These are phyloP conservation scores for Ptychobarbus kaznakovi DNA, from an alignment of 2,797 vertebrate species.

Conservation along the genomic window DNA sequence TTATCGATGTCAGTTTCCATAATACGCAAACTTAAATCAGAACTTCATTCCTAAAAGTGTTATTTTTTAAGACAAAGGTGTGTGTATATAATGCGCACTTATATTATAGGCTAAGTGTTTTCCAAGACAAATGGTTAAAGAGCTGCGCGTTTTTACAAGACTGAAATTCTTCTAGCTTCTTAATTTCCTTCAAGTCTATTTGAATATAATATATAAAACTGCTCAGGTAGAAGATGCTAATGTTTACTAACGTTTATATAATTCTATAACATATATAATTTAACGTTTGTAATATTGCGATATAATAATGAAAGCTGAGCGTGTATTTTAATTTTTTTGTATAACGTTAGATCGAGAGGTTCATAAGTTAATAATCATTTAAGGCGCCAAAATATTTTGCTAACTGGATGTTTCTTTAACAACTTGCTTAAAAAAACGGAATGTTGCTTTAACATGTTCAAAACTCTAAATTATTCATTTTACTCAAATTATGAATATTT, in stretches of 20 bases:
- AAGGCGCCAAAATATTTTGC: background rate
- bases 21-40: background rate
- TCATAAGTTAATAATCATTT: background rate
- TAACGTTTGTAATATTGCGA: background rate
- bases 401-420: background rate
- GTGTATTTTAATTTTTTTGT: background rate
- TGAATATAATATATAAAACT: background rate
- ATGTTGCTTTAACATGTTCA: background rate
- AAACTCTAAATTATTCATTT: background rate
- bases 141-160: background rate
- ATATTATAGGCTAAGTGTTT: background rate
- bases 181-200: background rate
- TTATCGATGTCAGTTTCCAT: constrained; percentile 31
- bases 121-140: background rate
- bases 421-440: background rate
- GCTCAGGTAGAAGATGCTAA: background rate
- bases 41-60: background rate
- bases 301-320: background rate
- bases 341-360: background rate
- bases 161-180: background rate
- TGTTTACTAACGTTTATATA: background rate
- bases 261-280: background rate
- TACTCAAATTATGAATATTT: background rate
- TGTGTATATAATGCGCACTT: background rate
- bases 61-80: background rate